A percentile compares a stretch with the other conserved stretches of the same genome.
phyloP scores from a whole-genome alignment of 1,140 invertebrate species.

The Lysiphlebus fabarum region DNA sequence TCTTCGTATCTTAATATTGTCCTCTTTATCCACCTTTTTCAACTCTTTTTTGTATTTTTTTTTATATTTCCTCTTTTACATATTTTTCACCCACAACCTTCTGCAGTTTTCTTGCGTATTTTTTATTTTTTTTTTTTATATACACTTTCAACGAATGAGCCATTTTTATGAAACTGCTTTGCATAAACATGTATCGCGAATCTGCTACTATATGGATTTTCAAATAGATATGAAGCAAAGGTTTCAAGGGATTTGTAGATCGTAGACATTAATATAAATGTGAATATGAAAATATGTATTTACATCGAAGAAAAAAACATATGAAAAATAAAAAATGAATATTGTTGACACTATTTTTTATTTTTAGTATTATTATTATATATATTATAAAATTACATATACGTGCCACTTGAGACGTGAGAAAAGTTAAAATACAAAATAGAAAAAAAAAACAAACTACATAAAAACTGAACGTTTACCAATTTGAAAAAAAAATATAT shows the following conservation, averaged over 20 bases:
- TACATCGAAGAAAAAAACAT: background rate
- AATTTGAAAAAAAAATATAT: no score
- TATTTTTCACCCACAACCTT: background rate
- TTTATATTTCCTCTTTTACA: slow-evolving; percentile 7
- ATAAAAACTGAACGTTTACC: no score
- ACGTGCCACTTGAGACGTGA: no score
- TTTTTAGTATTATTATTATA: no score
- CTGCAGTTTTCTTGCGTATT: slow-evolving; percentile 15
- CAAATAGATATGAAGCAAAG: slow-evolving; percentile 17
- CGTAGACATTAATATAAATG: slow-evolving; percentile 10
- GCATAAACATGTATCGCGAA: slow-evolving; percentile 34
- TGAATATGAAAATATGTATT: background rate
- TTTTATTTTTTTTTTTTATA: no score
- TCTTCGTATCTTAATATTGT: slow-evolving; percentile 37
- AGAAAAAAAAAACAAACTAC: no score
- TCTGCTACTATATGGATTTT: slow-evolving; percentile 15
- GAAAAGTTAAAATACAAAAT: no score
- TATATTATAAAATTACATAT: no score
- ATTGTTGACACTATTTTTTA: no score
- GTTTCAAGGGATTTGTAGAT: slow-evolving; percentile 17
- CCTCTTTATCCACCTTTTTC: slow-evolving; percentile 6
- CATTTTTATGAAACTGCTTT: slow-evolving; percentile 33
- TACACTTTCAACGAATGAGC: slow-evolving; percentile 25
- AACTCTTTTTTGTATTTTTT: slow-evolving; percentile 4
- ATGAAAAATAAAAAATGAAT: background rate